Conservation (phyloP, 53 echinoderm and acorn worm genomes). For the Crossaster papposus region DNA sequence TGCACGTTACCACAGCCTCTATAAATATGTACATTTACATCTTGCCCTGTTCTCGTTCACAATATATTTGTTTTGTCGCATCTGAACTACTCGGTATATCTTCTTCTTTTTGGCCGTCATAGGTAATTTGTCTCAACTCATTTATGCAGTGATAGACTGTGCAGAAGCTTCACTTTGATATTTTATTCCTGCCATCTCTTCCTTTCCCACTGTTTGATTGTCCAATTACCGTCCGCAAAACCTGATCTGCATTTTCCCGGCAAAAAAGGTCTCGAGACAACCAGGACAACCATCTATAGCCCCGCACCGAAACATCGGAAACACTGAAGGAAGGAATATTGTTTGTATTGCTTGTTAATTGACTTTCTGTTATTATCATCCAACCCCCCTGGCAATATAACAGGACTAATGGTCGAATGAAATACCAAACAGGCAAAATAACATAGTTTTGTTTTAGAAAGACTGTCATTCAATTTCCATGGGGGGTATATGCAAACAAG, state of each 20-base stretch:
- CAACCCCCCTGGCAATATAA: slow-evolving; percentile 1
- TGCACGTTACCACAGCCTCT: too few relatives aligned
- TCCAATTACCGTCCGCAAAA: not conserved
- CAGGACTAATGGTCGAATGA: slow-evolving; percentile 5
- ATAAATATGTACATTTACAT: too few relatives aligned
- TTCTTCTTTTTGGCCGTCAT: not conserved
- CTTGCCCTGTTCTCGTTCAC: too few relatives aligned
- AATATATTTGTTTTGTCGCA: too few relatives aligned
- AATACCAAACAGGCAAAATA: slow-evolving; percentile 1
- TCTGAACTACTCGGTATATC: too few relatives aligned
- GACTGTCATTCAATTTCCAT: not conserved
- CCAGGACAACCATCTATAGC: not conserved
- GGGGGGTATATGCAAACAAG: not conserved
- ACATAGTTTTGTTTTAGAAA: slow-evolving; percentile 2
- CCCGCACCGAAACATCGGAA: too few relatives aligned
- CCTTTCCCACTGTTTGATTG: not conserved
- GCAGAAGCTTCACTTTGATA: not conserved
- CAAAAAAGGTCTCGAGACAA: slow-evolving; percentile 13
- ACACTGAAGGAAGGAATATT: not conserved
- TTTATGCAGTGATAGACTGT: not conserved
- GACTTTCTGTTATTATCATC: slow-evolving; percentile 39
- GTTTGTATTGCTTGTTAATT: slow-evolving; percentile 45
- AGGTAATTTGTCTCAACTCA: not conserved
- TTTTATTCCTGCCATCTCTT: not conserved
- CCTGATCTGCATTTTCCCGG: not conserved